Conservation (phyloP, 2,888 invertebrate genomes). For the Leucophora obtusa region DNA sequence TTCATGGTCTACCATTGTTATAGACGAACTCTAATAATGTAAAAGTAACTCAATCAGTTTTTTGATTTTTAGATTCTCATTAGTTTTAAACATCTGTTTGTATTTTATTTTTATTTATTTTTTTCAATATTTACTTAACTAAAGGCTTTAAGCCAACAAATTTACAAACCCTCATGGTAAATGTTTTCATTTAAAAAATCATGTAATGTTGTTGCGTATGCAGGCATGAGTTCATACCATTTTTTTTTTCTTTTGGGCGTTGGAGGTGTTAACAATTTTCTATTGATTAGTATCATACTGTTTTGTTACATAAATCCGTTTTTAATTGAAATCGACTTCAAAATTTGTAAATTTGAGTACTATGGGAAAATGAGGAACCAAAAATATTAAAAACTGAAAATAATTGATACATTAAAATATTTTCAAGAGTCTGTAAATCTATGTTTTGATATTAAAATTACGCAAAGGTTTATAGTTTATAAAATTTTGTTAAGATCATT, state of each 20-base stretch:
- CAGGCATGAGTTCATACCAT: conserved; percentile 1
- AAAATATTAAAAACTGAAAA: no score
- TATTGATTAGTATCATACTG: conserved; percentile 59
- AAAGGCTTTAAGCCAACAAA: background rate
- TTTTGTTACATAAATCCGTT: conserved; percentile 53
- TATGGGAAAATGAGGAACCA: conserved; percentile 22
- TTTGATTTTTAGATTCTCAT: conserved; percentile 28
- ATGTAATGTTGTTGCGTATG: conserved; percentile 4
- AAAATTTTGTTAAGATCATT: no score
- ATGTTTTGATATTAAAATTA: no score
- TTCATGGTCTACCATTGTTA: background rate
- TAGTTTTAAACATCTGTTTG: conserved; percentile 57
- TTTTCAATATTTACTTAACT: background rate
- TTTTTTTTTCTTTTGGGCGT: conserved; percentile 31
- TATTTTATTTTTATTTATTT: conserved; percentile 19
- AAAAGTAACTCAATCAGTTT: conserved; percentile 36
- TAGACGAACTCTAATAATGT: background rate
- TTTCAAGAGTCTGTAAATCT: no score
- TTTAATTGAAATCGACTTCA: conserved; percentile 53
- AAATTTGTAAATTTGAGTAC: conserved; percentile 34
- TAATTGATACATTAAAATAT: no score
- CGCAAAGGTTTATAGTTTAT: no score
- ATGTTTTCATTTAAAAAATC: conserved; percentile 12
- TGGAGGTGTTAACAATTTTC: conserved; percentile 57
- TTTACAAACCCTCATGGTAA: conserved; percentile 2